Percentiles rank a stretch among this genome's conserved stretches.
Evolutionary conservation across 2,888 invertebrate species (phyloP).

Genomic region (Cecidostiba fungosa): DNA sequence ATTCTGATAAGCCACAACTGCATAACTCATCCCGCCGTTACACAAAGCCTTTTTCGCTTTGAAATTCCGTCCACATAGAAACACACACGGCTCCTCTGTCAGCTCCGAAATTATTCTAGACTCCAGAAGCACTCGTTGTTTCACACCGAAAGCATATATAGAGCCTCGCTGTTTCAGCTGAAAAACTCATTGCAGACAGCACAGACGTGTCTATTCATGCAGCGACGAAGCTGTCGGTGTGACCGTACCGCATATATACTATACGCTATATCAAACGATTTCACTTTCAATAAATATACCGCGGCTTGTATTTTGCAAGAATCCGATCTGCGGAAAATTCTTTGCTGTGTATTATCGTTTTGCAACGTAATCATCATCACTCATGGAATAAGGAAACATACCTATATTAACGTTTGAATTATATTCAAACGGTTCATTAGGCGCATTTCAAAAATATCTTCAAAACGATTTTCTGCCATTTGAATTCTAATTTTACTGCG

Average conservation of each 20-base stretch:
- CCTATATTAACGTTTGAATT: background rate
- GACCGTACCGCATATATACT: conserved; percentile 29
- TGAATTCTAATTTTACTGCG: too few relatives aligned
- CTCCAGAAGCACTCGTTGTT: background rate
- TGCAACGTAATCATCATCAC: background rate
- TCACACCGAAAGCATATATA: background rate
- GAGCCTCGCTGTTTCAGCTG: background rate
- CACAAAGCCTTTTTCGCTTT: background rate
- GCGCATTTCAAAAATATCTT: background rate
- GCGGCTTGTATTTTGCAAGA: conserved; percentile 15
- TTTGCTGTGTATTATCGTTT: background rate
- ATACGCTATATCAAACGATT: conserved; percentile 25
- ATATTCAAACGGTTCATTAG: background rate
- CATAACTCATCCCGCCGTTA: background rate
- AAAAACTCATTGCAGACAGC: conserved; percentile 29
- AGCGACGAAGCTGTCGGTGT: background rate
- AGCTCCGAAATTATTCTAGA: conserved; percentile 7
- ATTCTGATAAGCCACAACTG: background rate
- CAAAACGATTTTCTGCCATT: background rate
- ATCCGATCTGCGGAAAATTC: conserved; percentile 8
- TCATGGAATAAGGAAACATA: background rate
- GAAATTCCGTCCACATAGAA: background rate
- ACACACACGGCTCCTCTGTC: background rate
- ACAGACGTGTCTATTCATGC: conserved; percentile 32
- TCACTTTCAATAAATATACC: conserved; percentile 43